Evolutionary conservation across 2,888 invertebrate species (phyloP).

Genomic region (Druceiella hillmani): DNA sequence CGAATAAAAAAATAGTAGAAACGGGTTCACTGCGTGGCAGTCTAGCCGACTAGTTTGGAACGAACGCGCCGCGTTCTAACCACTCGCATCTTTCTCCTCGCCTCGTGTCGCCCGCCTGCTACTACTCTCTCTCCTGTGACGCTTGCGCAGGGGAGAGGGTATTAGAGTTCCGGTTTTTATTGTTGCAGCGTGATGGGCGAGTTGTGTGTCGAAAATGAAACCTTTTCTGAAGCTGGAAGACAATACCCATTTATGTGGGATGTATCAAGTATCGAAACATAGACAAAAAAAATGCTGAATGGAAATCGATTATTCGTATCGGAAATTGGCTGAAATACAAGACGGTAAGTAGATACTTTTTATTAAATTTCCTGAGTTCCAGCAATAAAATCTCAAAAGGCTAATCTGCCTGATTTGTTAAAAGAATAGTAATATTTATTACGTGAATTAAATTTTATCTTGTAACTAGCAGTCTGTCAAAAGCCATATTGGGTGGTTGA

Average conservation of each 20-base stretch:
- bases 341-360: constrained; percentile 12
- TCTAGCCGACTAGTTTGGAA: constrained; percentile 9
- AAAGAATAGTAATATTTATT: constrained; percentile 14
- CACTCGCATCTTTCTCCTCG: no score
- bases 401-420: constrained; percentile 14
- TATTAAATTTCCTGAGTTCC: constrained; percentile 12
- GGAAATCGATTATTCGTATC: constrained; percentile 12
- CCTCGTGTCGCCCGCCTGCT: no score
- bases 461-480: constrained; percentile 13
- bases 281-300: constrained; percentile 12
- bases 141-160: no score
- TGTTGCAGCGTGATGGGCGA: no score
- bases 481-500: constrained; percentile 13
- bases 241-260: constrained; percentile 16
- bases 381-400: constrained; percentile 11
- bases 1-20: constrained; percentile 2
- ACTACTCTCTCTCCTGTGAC: no score
- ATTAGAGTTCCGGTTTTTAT: no score
- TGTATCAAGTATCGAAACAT: constrained; percentile 14
- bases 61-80: no score
- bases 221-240: constrained; percentile 11
- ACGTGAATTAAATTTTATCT: constrained; percentile 13
- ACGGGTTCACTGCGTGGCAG: constrained; percentile 7
- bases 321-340: constrained; percentile 13
- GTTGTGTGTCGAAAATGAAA: no score